phyloP scores from a whole-genome alignment of 1,140 invertebrate genomes.

The Oedothorax gibbosus region DNA sequence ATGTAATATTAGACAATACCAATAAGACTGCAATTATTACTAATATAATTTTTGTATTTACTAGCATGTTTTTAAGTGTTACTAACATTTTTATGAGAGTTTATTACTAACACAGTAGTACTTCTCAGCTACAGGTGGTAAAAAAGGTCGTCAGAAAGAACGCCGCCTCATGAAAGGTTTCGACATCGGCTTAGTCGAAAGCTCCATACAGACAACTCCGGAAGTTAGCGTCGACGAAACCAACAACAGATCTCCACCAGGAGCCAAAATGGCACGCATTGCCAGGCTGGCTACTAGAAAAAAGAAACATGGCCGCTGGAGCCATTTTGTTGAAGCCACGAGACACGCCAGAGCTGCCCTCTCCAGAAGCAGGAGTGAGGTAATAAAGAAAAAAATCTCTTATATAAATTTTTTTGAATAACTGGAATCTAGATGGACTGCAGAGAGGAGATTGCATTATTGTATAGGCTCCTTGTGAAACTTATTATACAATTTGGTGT shows the following conservation, averaged over 20 bases:
- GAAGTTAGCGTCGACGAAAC: constrained; percentile 61
- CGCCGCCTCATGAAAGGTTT: constrained; percentile 93
- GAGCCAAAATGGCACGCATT: constrained; percentile 49
- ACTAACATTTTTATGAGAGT: too few relatives aligned
- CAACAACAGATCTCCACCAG: constrained; percentile 37
- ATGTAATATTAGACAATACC: too few relatives aligned
- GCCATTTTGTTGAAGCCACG: constrained; percentile 61
- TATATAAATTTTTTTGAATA: neutral
- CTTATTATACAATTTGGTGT: too few relatives aligned
- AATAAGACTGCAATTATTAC: too few relatives aligned
- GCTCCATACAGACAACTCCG: constrained; percentile 60
- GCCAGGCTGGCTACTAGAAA: constrained; percentile 58
- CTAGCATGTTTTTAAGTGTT: too few relatives aligned
- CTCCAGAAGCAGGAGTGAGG: constrained; percentile 59
- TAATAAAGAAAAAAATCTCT: neutral
- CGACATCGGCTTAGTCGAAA: constrained; percentile 72
- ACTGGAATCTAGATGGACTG: too few relatives aligned
- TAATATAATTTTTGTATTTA: too few relatives aligned
- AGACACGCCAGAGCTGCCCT: constrained; percentile 58
- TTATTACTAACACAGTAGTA: too few relatives aligned
- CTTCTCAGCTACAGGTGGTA: constrained; percentile 71
- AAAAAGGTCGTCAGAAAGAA: constrained; percentile 93
- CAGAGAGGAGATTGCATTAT: too few relatives aligned
- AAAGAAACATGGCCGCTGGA: constrained; percentile 53
- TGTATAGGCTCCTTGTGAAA: too few relatives aligned